Conservation (phyloP, 92 coral and sea anemone genomes). For the Anthopleura xanthogrammica region DNA sequence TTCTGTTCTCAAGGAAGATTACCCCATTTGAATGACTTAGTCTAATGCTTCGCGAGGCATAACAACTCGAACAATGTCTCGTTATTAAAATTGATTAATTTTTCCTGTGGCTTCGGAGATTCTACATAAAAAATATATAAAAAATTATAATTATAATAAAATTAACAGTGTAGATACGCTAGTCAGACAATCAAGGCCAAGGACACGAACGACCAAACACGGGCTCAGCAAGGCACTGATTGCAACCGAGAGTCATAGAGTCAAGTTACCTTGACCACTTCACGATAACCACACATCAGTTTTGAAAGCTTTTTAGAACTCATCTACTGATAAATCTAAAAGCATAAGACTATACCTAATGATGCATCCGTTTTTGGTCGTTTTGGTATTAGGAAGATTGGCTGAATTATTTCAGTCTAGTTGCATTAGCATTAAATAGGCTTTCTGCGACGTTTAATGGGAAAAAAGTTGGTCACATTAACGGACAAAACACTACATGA, state of each 20-base stretch:
- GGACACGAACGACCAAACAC: neutral
- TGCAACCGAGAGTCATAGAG: neutral
- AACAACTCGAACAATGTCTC: neutral
- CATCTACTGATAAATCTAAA: constrained; percentile 14
- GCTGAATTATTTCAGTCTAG: neutral
- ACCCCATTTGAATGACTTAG: neutral
- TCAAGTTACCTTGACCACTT: constrained; percentile 14
- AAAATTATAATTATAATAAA: neutral
- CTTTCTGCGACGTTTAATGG: neutral
- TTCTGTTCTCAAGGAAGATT: neutral
- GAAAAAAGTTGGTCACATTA: neutral
- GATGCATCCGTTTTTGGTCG: constrained; percentile 3
- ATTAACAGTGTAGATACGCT: neutral
- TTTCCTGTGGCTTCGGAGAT: neutral
- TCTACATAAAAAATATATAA: neutral
- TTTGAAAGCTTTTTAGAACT: constrained; percentile 12
- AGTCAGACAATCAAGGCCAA: neutral
- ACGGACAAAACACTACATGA: neutral
- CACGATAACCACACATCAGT: neutral
- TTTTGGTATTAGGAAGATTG: neutral
- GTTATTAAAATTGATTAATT: neutral
- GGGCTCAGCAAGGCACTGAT: neutral
- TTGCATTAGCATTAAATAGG: neutral
- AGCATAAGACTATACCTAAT: neutral
- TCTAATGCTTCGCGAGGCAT: no score